Evolutionary conservation across 2,888 invertebrate genomes (phyloP).

Genomic region (Xestia ashworthii): DNA sequence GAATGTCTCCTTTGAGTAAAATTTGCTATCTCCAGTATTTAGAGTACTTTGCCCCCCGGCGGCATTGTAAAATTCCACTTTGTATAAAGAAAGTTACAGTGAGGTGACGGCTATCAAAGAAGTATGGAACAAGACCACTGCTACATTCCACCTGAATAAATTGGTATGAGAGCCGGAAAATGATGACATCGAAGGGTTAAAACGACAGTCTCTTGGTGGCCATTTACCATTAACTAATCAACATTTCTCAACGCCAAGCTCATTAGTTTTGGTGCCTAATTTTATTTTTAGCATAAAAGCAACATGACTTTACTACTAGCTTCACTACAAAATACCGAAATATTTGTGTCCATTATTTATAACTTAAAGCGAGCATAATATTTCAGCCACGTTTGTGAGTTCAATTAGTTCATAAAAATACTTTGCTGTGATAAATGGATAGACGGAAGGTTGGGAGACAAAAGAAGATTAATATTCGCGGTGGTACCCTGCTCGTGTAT

Average conservation of each 20-base stretch:
- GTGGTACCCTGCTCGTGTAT: slow-evolving; percentile 54
- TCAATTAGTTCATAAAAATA: slow-evolving; percentile 76
- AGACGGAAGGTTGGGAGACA: slow-evolving; percentile 70
- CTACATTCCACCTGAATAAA: too few relatives aligned
- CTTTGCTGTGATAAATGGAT: slow-evolving; percentile 72
- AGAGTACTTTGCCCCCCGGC: too few relatives aligned
- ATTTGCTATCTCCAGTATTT: too few relatives aligned
- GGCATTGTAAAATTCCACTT: too few relatives aligned
- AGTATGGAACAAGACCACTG: background rate
- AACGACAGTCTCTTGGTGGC: background rate
- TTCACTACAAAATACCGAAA: slow-evolving; percentile 37
- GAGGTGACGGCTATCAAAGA: background rate
- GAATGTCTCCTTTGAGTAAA: too few relatives aligned
- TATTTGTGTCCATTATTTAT: slow-evolving; percentile 56
- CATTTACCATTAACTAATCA: background rate
- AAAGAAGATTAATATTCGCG: slow-evolving; percentile 73
- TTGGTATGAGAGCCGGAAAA: background rate
- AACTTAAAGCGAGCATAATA: slow-evolving; percentile 60
- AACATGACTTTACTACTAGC: slow-evolving; percentile 13
- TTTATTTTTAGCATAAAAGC: slow-evolving; percentile 2
- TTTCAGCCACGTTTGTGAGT: slow-evolving; percentile 68
- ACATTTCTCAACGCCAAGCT: background rate
- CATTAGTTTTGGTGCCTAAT: background rate
- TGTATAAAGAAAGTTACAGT: background rate
- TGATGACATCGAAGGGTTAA: background rate